These are phyloP conservation scores for Crypturellus tataupa DNA, from an alignment of 2,797 vertebrate species.

Conservation along the genomic window DNA sequence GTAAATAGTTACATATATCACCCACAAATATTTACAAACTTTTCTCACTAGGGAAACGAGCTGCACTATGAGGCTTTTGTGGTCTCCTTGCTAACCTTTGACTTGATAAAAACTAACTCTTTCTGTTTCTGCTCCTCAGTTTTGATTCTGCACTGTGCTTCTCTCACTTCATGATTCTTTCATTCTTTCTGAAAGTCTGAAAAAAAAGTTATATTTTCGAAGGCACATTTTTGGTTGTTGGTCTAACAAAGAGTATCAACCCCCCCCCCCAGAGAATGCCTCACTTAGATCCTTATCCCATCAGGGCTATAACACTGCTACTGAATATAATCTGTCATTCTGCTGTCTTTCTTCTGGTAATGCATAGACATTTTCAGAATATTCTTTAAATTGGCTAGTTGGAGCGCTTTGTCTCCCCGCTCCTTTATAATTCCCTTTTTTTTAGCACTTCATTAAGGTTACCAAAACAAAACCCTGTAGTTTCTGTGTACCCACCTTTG, in stretches of 20 bases:
- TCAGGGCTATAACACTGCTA: not conserved
- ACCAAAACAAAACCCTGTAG: not conserved
- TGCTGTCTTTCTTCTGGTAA: not conserved
- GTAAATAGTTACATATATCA: not conserved
- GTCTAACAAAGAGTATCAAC: not conserved
- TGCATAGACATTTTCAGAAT: not conserved
- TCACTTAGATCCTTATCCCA: not conserved
- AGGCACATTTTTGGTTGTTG: not conserved
- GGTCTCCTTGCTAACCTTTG: not conserved
- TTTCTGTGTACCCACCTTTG: not conserved
- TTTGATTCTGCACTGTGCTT: not conserved
- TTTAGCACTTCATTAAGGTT: not conserved
- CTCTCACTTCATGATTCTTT: not conserved
- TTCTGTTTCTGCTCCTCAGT: not conserved
- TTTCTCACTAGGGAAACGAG: not conserved
- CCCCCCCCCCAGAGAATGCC: not conserved
- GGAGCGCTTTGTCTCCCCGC: not conserved
- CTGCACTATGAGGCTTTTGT: not conserved
- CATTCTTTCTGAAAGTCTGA: slow-evolving; percentile 2
- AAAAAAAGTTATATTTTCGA: not conserved
- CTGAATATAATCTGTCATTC: not conserved
- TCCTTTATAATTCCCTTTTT: slow-evolving; percentile 20
- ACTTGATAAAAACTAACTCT: not conserved
- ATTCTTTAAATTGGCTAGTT: not conserved
- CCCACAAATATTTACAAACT: not conserved